Evolutionary conservation across 2,888 invertebrate genomes (phyloP), one percentile per base, ranked within the genome.

Genomic region (Diplolepis rosae): DNA sequence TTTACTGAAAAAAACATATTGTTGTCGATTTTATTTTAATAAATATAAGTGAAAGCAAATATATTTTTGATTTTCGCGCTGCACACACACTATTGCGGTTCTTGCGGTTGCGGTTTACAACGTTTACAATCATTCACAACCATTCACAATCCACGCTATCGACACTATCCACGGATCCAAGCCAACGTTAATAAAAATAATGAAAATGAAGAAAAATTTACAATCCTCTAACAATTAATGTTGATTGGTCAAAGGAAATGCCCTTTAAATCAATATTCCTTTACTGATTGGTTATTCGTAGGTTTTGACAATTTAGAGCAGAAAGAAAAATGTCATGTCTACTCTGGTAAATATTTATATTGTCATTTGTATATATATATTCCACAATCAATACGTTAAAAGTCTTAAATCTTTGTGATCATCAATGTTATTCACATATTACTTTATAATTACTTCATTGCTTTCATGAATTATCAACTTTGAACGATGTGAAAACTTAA

Each of bases 1-100:
- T 56, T 70, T 0, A 39, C 11, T 7, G 61, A 48, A 9, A 18
- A 48, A 50, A 70, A 70, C 67, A 70, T 70, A n/a, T n/a, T n/a
- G 27, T 28, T 56, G 11, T 28, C 39, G 15, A 13, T 39, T 35
- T 65, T 24, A 6, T 65, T 51, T 13, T 30, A 48, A 56, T 45
- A 42, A 61, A 22, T 24, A 22, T 50, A 35, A 32, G 61, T 28
- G 50, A 50, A 22, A 18, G 45, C 1, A 32, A 27, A 39, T 48
- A 48, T 32, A n/a, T 61, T 65, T 39, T 66, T 52, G 30, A 39
- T 66, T 66, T n/a, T 18, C 35, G 51, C 9, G 35, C n/a, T n/a
- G n/a, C n/a, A n/a, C n/a, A n/a, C n/a, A n/a, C n/a, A n/a, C n/a
- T n/a, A n/a, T n/a, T n/a, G n/a, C n/a, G n/a, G n/a, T n/a, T n/a